phyloP scores from a whole-genome alignment of 2,113 vertebrate genomes.

The Heterochromis multidens region DNA sequence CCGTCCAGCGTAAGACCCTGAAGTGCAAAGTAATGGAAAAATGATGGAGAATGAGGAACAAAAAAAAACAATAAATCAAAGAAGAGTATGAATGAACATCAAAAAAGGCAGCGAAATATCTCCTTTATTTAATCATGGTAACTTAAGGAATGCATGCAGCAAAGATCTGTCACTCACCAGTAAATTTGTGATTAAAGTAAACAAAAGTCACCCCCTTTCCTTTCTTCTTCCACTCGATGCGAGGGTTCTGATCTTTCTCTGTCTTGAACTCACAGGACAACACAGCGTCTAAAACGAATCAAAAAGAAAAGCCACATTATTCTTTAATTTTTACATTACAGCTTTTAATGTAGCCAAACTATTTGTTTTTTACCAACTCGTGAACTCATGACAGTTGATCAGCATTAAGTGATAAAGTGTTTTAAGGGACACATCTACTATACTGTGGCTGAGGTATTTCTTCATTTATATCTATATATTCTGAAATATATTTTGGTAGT shows the following conservation, averaged over 20 bases:
- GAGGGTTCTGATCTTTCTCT: slow-evolving; percentile 76
- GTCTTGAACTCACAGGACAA: slow-evolving; percentile 84
- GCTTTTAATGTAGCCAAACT: neutral
- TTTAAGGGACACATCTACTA: neutral
- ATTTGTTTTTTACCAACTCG: neutral
- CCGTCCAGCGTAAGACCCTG: slow-evolving; percentile 80
- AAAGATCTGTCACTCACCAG: slow-evolving; percentile 71
- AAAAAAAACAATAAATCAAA: neutral
- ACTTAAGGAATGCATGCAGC: neutral
- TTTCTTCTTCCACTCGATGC: slow-evolving; percentile 94
- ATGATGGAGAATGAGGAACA: neutral
- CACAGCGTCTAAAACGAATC: slow-evolving; percentile 75
- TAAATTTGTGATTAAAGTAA: slow-evolving; percentile 82
- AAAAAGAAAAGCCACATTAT: neutral
- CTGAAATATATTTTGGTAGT: neutral
- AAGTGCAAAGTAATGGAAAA: neutral
- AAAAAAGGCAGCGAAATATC: neutral
- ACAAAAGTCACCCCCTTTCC: slow-evolving; percentile 82
- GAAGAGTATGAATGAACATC: neutral
- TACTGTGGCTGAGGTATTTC: neutral
- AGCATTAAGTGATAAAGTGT: neutral
- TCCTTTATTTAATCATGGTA: neutral
- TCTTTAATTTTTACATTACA: neutral
- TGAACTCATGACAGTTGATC: neutral
- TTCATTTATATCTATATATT: neutral